These are phyloP conservation scores for Drosophila mayaguana DNA, from an alignment of 2,888 invertebrate genomes.

Conservation along the genomic window DNA sequence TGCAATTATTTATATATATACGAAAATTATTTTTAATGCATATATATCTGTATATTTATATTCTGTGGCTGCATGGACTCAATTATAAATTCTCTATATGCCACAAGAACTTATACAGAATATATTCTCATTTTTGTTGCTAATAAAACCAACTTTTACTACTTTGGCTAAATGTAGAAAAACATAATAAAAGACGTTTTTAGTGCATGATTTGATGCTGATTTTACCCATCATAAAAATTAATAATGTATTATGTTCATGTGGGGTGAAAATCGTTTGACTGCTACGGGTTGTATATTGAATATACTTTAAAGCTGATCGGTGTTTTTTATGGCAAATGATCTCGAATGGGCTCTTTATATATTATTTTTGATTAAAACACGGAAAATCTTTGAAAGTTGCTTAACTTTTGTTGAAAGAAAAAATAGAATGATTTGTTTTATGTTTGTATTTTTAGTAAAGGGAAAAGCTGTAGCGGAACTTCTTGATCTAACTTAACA, in stretches of 20 bases:
- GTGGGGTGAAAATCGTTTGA: background rate
- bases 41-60: background rate
- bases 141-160: slow-evolving; percentile 3
- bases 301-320: background rate
- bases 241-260: background rate
- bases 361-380: too few species aligned
- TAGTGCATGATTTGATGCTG: background rate
- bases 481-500: background rate
- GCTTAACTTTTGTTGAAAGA: too few species aligned
- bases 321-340: background rate
- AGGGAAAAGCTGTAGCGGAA: too few species aligned
- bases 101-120: background rate
- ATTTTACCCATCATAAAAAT: background rate
- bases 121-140: background rate
- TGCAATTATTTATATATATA: slow-evolving; percentile 11
- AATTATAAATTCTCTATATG: slow-evolving; percentile 8
- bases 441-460: too few species aligned
- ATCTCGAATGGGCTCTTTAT: too few species aligned
- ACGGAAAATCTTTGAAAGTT: too few species aligned
- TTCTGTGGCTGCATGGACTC: slow-evolving; percentile 26
- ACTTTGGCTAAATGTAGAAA: slow-evolving; percentile 8
- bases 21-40: background rate
- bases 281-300: background rate
- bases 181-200: background rate
- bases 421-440: too few species aligned